These are phyloP conservation scores for Popillia japonica DNA, from an alignment of 1,140 invertebrate species.

Conservation along the genomic window DNA sequence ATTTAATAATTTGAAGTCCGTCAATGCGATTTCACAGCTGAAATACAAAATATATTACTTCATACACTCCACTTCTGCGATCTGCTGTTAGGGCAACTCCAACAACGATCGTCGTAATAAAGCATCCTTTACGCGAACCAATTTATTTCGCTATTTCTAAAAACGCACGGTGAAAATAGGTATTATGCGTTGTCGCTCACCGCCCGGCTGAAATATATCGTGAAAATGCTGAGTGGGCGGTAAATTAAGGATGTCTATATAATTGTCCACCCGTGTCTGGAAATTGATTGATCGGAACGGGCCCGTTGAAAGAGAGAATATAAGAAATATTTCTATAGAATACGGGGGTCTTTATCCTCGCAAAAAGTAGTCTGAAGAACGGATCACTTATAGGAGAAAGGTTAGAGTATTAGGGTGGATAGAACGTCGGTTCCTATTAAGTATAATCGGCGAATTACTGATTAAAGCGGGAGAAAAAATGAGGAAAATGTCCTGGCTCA, in stretches of 20 bases:
- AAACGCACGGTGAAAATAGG: no score
- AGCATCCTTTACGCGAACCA: no score
- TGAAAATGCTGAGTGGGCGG: background rate
- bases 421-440: background rate
- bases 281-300: background rate
- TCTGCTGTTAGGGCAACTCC: no score
- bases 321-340: slow-evolving; percentile 12
- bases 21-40: no score
- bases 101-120: no score
- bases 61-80: no score
- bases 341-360: background rate
- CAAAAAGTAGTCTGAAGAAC: background rate
- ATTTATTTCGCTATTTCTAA: no score
- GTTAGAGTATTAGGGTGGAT: background rate
- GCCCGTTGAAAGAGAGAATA: background rate
- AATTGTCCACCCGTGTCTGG: background rate
- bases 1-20: no score
- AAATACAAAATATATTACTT: no score
- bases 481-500: background rate
- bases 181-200: no score
- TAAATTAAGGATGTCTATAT: background rate
- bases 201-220: no score
- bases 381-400: background rate
- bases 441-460: background rate
- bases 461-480: background rate